Percentiles rank a stretch among this genome's conserved stretches.
Evolutionary conservation across 2,113 vertebrate species (phyloP).

Genomic region (Callithrix jacchus): DNA sequence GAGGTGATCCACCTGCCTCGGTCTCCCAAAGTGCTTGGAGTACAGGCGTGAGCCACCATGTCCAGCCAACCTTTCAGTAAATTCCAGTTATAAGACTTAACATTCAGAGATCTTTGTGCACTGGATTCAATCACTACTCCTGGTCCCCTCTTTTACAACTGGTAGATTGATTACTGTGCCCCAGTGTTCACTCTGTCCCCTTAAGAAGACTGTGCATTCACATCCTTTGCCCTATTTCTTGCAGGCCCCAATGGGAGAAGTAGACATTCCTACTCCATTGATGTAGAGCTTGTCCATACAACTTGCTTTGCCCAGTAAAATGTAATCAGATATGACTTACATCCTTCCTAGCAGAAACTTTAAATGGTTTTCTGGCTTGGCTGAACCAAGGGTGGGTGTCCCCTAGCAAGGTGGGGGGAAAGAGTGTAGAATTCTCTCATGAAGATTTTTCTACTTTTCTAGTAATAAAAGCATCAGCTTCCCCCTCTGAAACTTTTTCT

Average conservation of each 20-base stretch:
- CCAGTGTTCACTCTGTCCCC: not conserved
- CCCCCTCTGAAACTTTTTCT: constrained; percentile 13
- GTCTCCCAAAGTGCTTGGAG: too few relatives aligned
- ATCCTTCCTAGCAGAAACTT: not conserved
- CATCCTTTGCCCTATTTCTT: not conserved
- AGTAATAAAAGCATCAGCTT: constrained; percentile 41
- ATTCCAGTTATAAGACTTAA: not conserved
- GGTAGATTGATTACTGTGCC: not conserved
- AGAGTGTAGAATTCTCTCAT: not conserved
- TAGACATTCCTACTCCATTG: not conserved
- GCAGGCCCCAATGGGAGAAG: not conserved
- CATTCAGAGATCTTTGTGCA: not conserved
- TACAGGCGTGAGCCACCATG: too few relatives aligned
- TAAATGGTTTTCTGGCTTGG: not conserved
- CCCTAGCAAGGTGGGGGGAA: not conserved
- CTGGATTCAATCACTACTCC: not conserved
- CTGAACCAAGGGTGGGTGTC: not conserved
- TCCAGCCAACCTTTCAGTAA: not conserved
- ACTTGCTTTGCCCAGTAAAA: not conserved
- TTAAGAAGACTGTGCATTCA: not conserved
- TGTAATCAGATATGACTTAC: not conserved
- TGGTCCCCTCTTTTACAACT: not conserved
- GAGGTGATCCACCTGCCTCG: too few relatives aligned
- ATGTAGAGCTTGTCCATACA: not conserved
- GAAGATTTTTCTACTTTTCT: constrained; percentile 22